Percentiles rank a stretch among this genome's conserved stretches.
These are phyloP conservation scores for Polydrusus cervinus DNA, from an alignment of 2,888 invertebrate species.

Conservation along the genomic window DNA sequence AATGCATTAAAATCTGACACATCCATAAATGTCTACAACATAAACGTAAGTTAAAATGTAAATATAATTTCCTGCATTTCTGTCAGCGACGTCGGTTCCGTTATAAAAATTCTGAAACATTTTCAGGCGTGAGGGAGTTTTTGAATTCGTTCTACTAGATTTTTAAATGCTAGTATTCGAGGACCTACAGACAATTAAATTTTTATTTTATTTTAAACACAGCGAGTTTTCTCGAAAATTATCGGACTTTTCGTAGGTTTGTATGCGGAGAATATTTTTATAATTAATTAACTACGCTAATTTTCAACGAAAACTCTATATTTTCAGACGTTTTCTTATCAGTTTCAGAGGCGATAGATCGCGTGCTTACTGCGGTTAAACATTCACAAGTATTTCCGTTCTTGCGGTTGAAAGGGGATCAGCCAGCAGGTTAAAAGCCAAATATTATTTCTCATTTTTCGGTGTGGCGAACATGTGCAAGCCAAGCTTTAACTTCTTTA, in stretches of 20 bases:
- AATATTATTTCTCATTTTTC: conserved; percentile 42
- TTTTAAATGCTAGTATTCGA: no score
- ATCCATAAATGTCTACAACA: conserved; percentile 17
- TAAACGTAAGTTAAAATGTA: conserved; percentile 32
- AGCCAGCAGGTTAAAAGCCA: conserved; percentile 23
- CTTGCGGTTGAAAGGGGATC: conserved; percentile 28
- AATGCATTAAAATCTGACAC: conserved; percentile 27
- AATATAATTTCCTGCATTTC: conserved; percentile 40
- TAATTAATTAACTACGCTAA: no score
- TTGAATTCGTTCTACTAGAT: no score
- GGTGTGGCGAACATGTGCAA: conserved; percentile 12
- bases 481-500: conserved; percentile 8
- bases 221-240: no score
- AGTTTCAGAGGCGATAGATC: conserved; percentile 42
- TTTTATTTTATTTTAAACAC: no score
- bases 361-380: conserved; percentile 42
- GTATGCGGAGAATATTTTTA: no score
- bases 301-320: background rate
- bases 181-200: no score
- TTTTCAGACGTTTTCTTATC: conserved; percentile 37
- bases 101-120: conserved; percentile 37
- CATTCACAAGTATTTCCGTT: conserved; percentile 45
- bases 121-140: no score
- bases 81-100: conserved; percentile 29
- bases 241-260: no score